Evolutionary conservation across 2,113 vertebrate genomes (phyloP).

Genomic region (Haliaeetus leucogaster): DNA sequence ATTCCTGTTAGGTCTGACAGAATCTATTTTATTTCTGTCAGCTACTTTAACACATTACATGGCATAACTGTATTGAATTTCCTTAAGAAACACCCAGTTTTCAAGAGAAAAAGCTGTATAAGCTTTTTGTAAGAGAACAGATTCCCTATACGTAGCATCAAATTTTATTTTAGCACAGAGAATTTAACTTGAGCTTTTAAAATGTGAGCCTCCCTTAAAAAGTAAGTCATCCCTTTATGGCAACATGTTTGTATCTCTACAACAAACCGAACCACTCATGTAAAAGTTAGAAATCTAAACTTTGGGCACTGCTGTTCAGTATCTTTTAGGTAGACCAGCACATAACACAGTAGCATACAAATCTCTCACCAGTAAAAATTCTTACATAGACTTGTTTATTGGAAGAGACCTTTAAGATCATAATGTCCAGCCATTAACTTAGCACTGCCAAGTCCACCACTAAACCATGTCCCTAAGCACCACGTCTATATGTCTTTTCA

Average conservation of each 20-base stretch:
- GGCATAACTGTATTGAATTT: not conserved
- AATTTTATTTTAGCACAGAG: not conserved
- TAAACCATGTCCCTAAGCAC: not conserved
- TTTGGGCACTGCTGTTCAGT: not conserved
- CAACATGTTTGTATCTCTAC: not conserved
- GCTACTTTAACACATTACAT: not conserved
- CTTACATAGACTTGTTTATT: not conserved
- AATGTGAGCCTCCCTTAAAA: not conserved
- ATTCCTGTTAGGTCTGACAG: not conserved
- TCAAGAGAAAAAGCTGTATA: not conserved
- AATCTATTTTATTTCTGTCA: not conserved
- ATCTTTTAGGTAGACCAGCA: not conserved
- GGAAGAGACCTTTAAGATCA: not conserved
- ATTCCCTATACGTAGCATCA: not conserved
- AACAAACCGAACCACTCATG: not conserved
- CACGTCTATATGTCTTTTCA: not conserved
- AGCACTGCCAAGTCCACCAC: not conserved
- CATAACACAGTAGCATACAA: not conserved
- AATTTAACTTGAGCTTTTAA: not conserved
- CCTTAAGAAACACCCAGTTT: not conserved
- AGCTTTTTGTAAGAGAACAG: not conserved
- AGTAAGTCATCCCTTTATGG: not conserved
- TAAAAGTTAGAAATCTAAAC: not conserved
- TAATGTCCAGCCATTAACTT: not conserved
- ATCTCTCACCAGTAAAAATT: not conserved